Evolutionary conservation across 2,113 vertebrate species (phyloP), one percentile per base, ranked within the genome.

Genomic region (Martes martes): DNA sequence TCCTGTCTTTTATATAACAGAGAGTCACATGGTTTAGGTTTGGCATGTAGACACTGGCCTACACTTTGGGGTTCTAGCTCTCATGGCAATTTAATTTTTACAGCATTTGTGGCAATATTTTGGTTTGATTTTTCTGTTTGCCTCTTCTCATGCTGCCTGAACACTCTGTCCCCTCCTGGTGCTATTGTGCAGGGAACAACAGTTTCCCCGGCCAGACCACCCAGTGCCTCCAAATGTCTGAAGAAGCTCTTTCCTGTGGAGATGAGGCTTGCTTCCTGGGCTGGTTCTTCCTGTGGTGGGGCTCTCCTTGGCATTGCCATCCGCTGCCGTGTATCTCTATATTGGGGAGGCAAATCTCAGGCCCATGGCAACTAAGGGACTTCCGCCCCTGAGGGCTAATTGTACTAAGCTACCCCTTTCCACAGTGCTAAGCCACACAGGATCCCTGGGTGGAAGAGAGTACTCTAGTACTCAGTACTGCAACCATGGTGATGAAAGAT

Each of bases 351-450:
- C 24, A 18, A 36, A 42, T 52, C 42, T 33, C 39, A 73, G 42
- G 8, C 23, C 65, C 14, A 26, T 0, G 19, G 9, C 16, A 11
- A 18, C 9, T 4, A 9, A 26, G 18, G 26, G 0, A 11, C 9
- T 50, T 57, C 15, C 8, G 15, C 6, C 19, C 18, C 18, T 47
- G 23, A 81, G 24, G 14, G 4, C 33, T 39, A 63, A 39, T 6
- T 33, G 5, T 11, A 39, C 9, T 21, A 74, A 36, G 6, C 55
- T 42, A 7, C 4, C 26, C 42, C 26, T n/a, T 79, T 10, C 15
- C 28, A 10, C 14, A 7, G 18, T 39, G 23, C 42, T 89, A 33
- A 80, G 52, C n/a, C 19, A 5, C 1, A 33, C 9, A 33, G 23
- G n/a, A 19, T 39, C 24, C 26, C 23, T 39, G 18, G 7, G 0